Percentiles rank a stretch among this genome's conserved stretches.
These are phyloP conservation scores for Chromis chromis DNA, from an alignment of 2,797 vertebrate species.

Conservation along the genomic window DNA sequence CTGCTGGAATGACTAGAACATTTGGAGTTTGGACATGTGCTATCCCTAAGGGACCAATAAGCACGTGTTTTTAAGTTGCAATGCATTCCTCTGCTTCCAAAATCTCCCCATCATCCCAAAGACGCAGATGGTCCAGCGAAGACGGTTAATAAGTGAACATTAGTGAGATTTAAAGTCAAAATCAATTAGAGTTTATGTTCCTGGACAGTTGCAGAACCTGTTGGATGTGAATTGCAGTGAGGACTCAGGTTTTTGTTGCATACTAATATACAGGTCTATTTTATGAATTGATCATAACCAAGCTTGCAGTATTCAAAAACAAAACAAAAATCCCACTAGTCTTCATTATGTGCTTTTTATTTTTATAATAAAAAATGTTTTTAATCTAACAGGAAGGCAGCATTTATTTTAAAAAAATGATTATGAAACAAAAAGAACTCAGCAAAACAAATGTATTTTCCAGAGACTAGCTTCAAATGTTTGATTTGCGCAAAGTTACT, in stretches of 20 bases:
- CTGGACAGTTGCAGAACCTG: constrained; percentile 41
- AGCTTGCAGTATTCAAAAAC: neutral
- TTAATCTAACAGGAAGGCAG: neutral
- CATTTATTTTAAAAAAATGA: neutral
- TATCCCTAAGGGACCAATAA: constrained; percentile 65
- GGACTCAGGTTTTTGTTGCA: neutral
- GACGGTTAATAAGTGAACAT: constrained; percentile 40
- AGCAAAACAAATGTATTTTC: neutral
- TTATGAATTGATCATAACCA: neutral
- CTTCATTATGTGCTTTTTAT: neutral
- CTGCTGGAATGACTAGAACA: constrained; percentile 69
- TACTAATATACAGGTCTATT: neutral
- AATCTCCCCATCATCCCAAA: constrained; percentile 52
- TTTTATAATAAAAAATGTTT: neutral
- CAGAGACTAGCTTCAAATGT: neutral
- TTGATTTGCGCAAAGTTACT: constrained; percentile 7
- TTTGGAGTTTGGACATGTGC: constrained; percentile 78
- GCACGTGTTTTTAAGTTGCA: constrained; percentile 74
- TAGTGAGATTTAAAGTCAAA: constrained; percentile 15
- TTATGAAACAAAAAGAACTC: neutral
- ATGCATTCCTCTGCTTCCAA: constrained; percentile 38
- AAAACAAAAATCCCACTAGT: neutral
- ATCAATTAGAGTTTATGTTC: constrained; percentile 41
- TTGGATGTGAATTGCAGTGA: constrained; percentile 23
- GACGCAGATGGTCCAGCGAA: constrained; percentile 55